phyloP scores from a whole-genome alignment of 2,113 vertebrate genomes.

The Anseranas semipalmata region DNA sequence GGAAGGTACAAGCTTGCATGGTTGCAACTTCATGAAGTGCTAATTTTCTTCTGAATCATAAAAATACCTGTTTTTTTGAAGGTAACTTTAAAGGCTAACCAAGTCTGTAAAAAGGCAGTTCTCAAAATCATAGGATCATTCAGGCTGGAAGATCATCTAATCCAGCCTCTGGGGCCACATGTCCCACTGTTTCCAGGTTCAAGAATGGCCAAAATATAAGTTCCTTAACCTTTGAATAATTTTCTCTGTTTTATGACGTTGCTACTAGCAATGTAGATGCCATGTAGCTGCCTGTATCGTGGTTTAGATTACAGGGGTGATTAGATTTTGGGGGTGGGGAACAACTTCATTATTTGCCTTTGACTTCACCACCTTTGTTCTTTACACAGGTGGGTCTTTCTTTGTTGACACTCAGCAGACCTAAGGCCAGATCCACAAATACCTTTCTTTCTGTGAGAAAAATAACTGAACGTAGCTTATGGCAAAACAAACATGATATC shows the following conservation, averaged over 20 bases:
- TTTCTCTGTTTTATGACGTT: neutral
- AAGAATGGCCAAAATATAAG: neutral
- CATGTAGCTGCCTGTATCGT: neutral
- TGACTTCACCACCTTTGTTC: neutral
- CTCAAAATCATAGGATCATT: neutral
- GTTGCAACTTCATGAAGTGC: neutral
- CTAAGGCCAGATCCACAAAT: neutral
- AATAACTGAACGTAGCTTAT: neutral
- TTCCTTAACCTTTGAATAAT: neutral
- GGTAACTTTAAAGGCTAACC: neutral
- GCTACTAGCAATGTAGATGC: neutral
- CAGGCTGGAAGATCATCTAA: neutral
- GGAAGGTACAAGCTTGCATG: neutral
- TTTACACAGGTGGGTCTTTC: neutral
- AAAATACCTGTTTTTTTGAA: neutral
- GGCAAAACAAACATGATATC: neutral
- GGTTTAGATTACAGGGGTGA: neutral
- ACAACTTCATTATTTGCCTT: neutral
- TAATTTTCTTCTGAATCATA: neutral
- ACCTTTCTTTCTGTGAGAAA: neutral
- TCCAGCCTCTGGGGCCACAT: neutral
- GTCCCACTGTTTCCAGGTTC: neutral
- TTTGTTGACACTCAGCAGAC: neutral
- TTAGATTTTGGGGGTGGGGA: accelerated
- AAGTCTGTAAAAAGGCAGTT: neutral